A percentile compares a stretch with the other conserved stretches of the same genome.
phyloP scores from a whole-genome alignment of 2,797 vertebrate species.

The Sebastes hubbsi region DNA sequence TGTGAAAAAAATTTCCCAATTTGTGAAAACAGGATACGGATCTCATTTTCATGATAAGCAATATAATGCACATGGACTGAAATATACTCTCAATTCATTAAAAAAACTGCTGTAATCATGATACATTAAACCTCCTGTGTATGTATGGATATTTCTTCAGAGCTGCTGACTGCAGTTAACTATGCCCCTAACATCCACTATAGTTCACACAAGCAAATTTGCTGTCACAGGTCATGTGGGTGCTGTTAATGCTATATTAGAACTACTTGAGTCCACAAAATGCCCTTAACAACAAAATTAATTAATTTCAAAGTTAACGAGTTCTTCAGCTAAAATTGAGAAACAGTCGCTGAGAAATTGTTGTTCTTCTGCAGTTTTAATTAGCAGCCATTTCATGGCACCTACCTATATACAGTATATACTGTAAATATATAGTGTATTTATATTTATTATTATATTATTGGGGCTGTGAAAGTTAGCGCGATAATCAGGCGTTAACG shows the following conservation, averaged over 20 bases:
- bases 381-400: neutral
- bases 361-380: neutral
- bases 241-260: neutral
- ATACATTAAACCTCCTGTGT: slow-evolving; percentile 2
- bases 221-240: slow-evolving; percentile 26
- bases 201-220: slow-evolving; percentile 14
- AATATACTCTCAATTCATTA: neutral
- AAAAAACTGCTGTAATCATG: neutral
- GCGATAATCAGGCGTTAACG: no score
- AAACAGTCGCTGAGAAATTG: neutral
- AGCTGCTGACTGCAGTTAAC: slow-evolving; percentile 2
- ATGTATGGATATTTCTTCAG: neutral
- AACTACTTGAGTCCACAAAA: neutral
- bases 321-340: slow-evolving; percentile 1
- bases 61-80: neutral
- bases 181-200: neutral
- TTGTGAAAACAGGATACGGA: slow-evolving; percentile 2
- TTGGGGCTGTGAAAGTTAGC: no score
- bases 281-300: neutral
- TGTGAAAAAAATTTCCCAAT: neutral
- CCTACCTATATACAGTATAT: neutral
- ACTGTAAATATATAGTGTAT: neutral
- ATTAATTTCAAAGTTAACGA: neutral
- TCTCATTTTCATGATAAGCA: neutral
- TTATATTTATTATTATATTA: no score